A percentile compares a stretch with the other conserved stretches of the same genome.
Conservation (phyloP, 2,113 vertebrate genomes). For the Callionymus lyra region DNA sequence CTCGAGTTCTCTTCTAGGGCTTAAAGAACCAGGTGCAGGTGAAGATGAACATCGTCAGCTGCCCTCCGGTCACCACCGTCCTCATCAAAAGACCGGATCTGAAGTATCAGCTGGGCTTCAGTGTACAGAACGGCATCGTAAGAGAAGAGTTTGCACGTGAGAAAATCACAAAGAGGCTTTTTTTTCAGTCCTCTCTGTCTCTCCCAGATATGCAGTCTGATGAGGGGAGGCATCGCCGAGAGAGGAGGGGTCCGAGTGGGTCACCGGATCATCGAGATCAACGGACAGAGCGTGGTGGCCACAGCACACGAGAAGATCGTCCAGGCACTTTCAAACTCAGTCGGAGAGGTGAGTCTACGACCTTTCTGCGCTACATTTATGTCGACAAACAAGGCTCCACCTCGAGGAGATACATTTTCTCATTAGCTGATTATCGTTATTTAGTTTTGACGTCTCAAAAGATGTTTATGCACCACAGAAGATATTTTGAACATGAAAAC, state of each 20-base stretch:
- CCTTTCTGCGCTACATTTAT: not conserved
- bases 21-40: constrained; percentile 96
- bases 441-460: too few species aligned
- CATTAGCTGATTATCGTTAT: too few species aligned
- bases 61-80: constrained; percentile 94
- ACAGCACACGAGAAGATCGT: constrained; percentile 98
- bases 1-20: constrained; percentile 60
- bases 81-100: constrained; percentile 97
- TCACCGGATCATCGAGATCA: constrained; percentile 97
- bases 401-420: too few species aligned
- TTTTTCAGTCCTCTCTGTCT: not conserved
- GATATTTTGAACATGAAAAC: too few species aligned
- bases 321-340: constrained; percentile 93
- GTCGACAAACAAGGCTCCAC: too few species aligned
- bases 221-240: constrained; percentile 96
- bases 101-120: constrained; percentile 98
- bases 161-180: not conserved
- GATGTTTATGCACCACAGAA: too few species aligned
- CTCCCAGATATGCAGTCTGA: constrained; percentile 91
- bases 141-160: too few species aligned
- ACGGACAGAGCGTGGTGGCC: constrained; percentile 93
- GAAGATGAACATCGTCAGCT: constrained; percentile 97
- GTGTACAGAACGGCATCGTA: constrained; percentile 98
- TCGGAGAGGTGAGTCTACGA: constrained; percentile 80
- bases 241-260: constrained; percentile 91